Evolutionary conservation across 2,888 invertebrate genomes (phyloP).

Genomic region (Endotricha flammealis): DNA sequence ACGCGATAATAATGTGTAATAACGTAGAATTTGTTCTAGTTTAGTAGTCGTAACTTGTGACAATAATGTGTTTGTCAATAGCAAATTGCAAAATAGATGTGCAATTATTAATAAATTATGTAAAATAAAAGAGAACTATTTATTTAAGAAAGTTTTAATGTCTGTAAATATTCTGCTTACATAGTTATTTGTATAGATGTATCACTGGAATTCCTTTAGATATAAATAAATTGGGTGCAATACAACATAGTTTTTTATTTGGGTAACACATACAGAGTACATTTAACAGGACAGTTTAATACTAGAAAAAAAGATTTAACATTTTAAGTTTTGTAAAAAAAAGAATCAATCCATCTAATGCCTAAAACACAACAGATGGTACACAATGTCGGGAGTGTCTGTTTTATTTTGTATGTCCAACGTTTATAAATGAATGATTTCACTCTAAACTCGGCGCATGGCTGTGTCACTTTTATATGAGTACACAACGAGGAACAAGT

Average conservation of each 20-base stretch:
- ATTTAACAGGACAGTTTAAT: too few species aligned
- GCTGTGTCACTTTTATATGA: too few species aligned
- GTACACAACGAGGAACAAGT: too few species aligned
- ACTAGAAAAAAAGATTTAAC: too few species aligned
- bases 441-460: too few species aligned
- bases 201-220: background rate
- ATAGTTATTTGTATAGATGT: background rate
- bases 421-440: too few species aligned
- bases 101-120: background rate
- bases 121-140: background rate
- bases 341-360: too few species aligned
- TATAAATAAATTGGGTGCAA: constrained; percentile 3
- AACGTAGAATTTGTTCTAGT: too few species aligned
- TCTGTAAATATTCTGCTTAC: background rate
- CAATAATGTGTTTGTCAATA: constrained; percentile 5
- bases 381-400: constrained; percentile 3
- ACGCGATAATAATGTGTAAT: too few species aligned
- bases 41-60: constrained; percentile 9
- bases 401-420: too few species aligned
- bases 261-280: too few species aligned
- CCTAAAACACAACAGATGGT: background rate
- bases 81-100: background rate
- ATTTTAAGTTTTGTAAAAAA: too few species aligned
- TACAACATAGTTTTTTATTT: background rate
- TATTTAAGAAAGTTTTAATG: background rate